Conservation (phyloP, 2,797 vertebrate species). For the Harpagifer antarcticus region DNA sequence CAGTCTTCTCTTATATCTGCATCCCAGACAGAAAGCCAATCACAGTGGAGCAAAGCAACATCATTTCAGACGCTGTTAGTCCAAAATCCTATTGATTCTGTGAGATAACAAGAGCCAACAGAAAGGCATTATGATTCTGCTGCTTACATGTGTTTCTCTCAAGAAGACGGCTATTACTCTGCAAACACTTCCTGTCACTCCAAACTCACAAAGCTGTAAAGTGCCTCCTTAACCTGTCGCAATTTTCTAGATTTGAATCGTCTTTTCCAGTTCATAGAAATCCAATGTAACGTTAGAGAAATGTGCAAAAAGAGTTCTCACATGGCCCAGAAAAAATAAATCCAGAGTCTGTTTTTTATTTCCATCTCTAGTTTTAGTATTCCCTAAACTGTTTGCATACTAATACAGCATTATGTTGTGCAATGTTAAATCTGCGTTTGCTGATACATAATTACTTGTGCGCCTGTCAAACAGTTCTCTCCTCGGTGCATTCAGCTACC, state of each 20-base stretch:
- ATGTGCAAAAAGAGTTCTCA: not conserved
- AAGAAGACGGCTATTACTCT: constrained; percentile 47
- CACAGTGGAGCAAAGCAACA: constrained; percentile 32
- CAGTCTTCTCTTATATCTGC: constrained; percentile 27
- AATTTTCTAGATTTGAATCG: constrained; percentile 42
- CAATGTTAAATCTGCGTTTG: constrained; percentile 7
- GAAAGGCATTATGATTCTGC: constrained; percentile 39
- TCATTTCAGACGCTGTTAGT: constrained; percentile 46
- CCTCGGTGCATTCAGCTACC: constrained; percentile 26
- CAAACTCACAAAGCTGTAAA: constrained; percentile 53
- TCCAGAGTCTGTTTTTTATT: not conserved
- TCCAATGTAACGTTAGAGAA: constrained; percentile 34
- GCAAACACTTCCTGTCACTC: constrained; percentile 47
- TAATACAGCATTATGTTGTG: not conserved
- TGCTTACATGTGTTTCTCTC: constrained; percentile 37
- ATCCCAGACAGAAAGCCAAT: constrained; percentile 61
- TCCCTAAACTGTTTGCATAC: constrained; percentile 2
- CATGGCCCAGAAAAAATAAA: not conserved
- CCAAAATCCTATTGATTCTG: constrained; percentile 64
- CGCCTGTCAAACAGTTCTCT: constrained; percentile 28
- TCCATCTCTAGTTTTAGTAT: not conserved
- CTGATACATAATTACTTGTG: constrained; percentile 8
- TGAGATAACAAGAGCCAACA: constrained; percentile 38
- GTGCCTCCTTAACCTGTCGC: constrained; percentile 52
- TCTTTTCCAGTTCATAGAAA: constrained; percentile 32